Conservation (phyloP, 2,888 invertebrate genomes). For the Zaprionus lineosus region DNA sequence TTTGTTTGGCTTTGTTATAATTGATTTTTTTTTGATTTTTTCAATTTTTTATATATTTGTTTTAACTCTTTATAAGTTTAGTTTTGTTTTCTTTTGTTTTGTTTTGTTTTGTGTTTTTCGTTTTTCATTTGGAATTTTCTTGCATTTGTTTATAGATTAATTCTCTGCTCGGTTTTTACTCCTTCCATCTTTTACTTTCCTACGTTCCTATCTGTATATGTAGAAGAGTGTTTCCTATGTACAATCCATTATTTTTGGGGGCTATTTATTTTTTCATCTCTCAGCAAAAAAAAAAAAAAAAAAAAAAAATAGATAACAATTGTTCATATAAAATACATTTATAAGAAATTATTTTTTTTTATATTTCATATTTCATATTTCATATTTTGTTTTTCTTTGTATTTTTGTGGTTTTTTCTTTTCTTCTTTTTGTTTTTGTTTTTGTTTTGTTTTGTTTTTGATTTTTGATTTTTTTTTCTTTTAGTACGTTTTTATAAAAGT, state of each 20-base stretch:
- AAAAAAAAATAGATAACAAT: conserved; percentile 38
- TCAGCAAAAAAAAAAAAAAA: conserved; percentile 8
- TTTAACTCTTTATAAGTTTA: conserved; percentile 10
- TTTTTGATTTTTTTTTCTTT: conserved; percentile 1
- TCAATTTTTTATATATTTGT: background rate
- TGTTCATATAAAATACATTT: conserved; percentile 56
- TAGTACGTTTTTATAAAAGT: conserved; percentile 24
- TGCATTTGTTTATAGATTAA: conserved; percentile 28
- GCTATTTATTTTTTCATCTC: conserved; percentile 2
- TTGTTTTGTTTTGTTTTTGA: background rate
- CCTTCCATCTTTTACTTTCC: conserved; percentile 10
- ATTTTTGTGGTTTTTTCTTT: background rate
- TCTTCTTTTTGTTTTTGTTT: background rate
- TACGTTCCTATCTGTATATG: conserved; percentile 5
- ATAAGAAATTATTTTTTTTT: conserved; percentile 38
- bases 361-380: conserved; percentile 23
- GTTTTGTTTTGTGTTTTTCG: background rate
- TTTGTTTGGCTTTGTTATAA: conserved; percentile 39
- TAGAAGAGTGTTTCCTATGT: conserved; percentile 16
- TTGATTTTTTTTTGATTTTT: background rate
- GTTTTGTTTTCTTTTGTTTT: background rate
- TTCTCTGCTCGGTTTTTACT: conserved; percentile 25
- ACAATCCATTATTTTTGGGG: conserved; percentile 23
- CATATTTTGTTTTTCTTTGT: conserved; percentile 21
- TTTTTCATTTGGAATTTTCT: conserved; percentile 47